Evolutionary conservation across 2,113 vertebrate species (phyloP).

Genomic region (Isurus oxyrinchus): DNA sequence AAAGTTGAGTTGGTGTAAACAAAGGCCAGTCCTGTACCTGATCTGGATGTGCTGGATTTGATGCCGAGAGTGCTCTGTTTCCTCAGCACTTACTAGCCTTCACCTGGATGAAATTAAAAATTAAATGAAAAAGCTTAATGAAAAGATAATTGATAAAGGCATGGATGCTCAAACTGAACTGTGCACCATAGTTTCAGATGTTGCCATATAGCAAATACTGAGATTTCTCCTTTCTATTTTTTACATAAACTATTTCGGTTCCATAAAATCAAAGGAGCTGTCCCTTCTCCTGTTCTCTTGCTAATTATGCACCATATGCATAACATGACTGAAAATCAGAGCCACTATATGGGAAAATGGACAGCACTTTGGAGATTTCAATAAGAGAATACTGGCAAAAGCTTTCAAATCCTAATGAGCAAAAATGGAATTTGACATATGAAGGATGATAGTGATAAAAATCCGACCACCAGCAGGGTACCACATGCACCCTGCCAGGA

Average conservation of each 20-base stretch:
- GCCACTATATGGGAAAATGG: neutral
- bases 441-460: neutral
- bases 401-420: neutral
- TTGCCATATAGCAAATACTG: neutral
- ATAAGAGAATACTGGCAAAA: neutral
- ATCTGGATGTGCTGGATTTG: neutral
- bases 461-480: neutral
- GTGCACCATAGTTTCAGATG: neutral
- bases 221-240: neutral
- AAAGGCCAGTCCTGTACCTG: neutral
- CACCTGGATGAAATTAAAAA: neutral
- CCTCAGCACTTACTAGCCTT: neutral
- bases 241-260: neutral
- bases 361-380: neutral
- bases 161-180: neutral
- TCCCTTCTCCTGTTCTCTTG: neutral
- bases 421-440: neutral
- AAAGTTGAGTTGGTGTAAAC: neutral
- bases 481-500: neutral
- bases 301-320: neutral
- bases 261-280: neutral
- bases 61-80: neutral
- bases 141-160: neutral
- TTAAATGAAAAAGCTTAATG: neutral
- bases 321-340: neutral